These are phyloP conservation scores for Mohoua ochrocephala DNA, from an alignment of 2,113 vertebrate genomes.

Conservation along the genomic window DNA sequence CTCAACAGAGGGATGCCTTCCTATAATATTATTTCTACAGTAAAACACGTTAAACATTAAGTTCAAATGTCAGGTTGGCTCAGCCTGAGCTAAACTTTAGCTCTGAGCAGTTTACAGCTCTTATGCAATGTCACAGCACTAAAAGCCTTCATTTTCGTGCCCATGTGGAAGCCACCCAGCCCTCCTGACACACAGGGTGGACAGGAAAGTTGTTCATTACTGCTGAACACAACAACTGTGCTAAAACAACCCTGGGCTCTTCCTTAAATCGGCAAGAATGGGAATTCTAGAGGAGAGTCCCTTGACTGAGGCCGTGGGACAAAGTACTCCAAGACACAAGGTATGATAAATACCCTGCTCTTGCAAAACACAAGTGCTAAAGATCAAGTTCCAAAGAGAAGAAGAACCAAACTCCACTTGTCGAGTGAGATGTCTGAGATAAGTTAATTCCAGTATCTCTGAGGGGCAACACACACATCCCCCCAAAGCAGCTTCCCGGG, in stretches of 20 bases:
- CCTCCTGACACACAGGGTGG: neutral
- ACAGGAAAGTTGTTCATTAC: neutral
- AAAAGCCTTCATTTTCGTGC: neutral
- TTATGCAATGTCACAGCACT: conserved; percentile 3
- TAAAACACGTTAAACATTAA: neutral
- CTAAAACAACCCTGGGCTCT: neutral
- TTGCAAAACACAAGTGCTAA: neutral
- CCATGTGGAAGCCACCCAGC: neutral
- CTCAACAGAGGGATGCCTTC: neutral
- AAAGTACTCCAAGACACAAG: neutral
- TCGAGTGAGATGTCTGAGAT: rapidly evolving
- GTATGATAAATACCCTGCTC: neutral
- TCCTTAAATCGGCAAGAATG: rapidly evolving
- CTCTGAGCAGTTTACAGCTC: neutral
- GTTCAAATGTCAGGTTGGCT: conserved; percentile 1
- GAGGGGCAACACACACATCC: neutral
- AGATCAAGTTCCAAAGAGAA: neutral
- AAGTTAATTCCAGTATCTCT: neutral
- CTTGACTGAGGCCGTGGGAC: neutral
- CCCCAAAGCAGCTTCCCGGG: neutral
- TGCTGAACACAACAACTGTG: neutral
- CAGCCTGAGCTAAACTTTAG: neutral
- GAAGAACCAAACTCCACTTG: neutral
- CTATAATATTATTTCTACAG: neutral
- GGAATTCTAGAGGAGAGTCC: neutral